These are phyloP conservation scores for Lottia scabra DNA, from an alignment of 2,888 invertebrate genomes.

Conservation along the genomic window DNA sequence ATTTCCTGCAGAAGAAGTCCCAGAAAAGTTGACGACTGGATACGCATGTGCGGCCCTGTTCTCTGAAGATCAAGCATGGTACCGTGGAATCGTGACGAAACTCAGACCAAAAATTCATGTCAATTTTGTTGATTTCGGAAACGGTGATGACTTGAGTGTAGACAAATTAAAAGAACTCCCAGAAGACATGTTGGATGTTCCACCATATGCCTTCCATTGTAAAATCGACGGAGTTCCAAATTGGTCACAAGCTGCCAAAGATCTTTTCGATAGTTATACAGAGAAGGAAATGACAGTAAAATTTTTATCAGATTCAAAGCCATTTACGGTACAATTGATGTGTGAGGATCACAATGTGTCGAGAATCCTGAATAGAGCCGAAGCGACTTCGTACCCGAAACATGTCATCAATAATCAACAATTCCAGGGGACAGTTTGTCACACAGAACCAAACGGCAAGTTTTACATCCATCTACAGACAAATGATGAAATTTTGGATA, in stretches of 20 bases:
- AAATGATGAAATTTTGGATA: conserved; percentile 62
- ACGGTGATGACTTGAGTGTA: conserved; percentile 46
- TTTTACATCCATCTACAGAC: conserved; percentile 78
- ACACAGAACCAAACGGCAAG: conserved; percentile 44
- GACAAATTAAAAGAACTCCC: conserved; percentile 36
- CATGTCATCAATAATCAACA: conserved; percentile 10
- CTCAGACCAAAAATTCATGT: conserved; percentile 32
- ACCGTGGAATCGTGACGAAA: conserved; percentile 48
- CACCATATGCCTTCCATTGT: conserved; percentile 6
- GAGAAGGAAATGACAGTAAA: conserved; percentile 23
- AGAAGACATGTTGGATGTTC: conserved; percentile 33
- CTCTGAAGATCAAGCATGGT: conserved; percentile 55
- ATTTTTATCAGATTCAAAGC: conserved; percentile 12
- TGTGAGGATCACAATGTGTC: not conserved
- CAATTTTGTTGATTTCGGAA: conserved; percentile 61
- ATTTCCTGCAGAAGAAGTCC: conserved; percentile 13
- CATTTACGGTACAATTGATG: conserved; percentile 15
- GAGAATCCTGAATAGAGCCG: conserved; percentile 8
- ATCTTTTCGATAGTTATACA: conserved; percentile 17
- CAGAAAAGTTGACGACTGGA: conserved; percentile 17
- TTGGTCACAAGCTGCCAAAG: conserved; percentile 7
- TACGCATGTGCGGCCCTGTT: conserved; percentile 44
- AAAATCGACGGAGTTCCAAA: not conserved
- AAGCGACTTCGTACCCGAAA: not conserved
- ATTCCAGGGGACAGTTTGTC: conserved; percentile 24